Conservation (phyloP, 2,888 invertebrate genomes). For the Ypsolopha scabrella region DNA sequence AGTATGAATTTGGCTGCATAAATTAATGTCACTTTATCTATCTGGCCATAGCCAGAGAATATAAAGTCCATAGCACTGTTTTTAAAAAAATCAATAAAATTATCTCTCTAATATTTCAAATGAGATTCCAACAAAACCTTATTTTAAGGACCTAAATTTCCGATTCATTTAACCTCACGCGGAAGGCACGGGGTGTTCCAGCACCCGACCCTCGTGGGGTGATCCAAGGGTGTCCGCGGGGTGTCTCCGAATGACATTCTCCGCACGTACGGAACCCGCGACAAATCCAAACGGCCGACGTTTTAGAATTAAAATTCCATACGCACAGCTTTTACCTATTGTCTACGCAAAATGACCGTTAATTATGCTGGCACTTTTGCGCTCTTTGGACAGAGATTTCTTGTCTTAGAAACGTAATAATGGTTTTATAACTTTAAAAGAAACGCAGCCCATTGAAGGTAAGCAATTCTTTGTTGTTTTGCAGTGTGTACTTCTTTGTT, state of each 20-base stretch:
- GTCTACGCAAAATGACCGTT: conserved; percentile 59
- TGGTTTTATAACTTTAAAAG: not conserved
- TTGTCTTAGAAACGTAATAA: not conserved
- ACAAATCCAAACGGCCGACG: conserved; percentile 50
- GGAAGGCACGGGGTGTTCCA: not conserved
- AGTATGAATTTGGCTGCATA: too few relatives aligned
- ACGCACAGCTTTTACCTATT: conserved; percentile 52
- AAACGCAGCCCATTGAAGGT: conserved; percentile 2
- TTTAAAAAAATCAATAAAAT: too few relatives aligned
- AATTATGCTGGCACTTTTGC: conserved; percentile 41
- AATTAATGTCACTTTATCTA: too few relatives aligned
- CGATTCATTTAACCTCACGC: not conserved
- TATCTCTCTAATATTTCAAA: not conserved
- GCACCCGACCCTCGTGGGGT: not conserved
- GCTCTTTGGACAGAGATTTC: conserved; percentile 14
- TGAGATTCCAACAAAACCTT: not conserved
- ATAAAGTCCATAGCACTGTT: too few relatives aligned
- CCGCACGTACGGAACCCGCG: conserved; percentile 31
- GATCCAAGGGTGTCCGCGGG: too few relatives aligned
- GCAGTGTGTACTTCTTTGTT: too few relatives aligned
- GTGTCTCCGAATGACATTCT: conserved; percentile 12
- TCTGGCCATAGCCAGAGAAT: too few relatives aligned
- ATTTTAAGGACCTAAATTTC: not conserved
- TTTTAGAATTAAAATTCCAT: conserved; percentile 57
- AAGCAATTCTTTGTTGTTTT: too few relatives aligned